Evolutionary conservation across 2,888 invertebrate species (phyloP), one percentile per base, ranked within the genome.

Genomic region (Apomyelois bistriatella): DNA sequence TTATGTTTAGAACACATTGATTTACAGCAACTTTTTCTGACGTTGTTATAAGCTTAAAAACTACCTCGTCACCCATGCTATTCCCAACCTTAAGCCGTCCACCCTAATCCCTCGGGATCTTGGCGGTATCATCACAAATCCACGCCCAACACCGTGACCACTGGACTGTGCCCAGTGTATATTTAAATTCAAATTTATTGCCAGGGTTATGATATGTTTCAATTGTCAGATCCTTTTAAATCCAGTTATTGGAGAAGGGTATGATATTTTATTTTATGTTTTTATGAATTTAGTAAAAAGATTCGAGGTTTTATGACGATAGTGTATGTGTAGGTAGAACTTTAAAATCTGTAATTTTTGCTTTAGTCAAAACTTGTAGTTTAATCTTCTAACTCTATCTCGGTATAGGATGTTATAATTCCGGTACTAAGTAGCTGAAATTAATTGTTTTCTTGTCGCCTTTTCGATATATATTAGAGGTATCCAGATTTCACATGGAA

Each of bases 221-320:
- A 89, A 88, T 88, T 84, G 85, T 81, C 81, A 77, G 74, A 68
- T 64, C 79, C 76, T 72, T 73, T 75, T 70, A 88, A 88, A 88
- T 88, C 85, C 77, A 69, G 76, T 85, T 85, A 85, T 74, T 68
- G 75, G 74, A 76, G 70, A 68, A 76, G 82, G 81, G 81, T 82
- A 32, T 3, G 48, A 48, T 40, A 38, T 40, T 49, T 22, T 7
- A 1, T 46, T 38, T 49, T 40, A 15, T 49, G 15, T n/a, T 12
- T 22, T 8, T 30, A 12, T n/a, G 2, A 9, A 12, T 43, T 13
- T 28, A 9, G 28, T 28, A 30, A 28, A 43, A 28, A 22, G 22
- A 22, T 22, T 22, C 5, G 22, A 22, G 2, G 22, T 22, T 22
- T 22, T 5, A 22, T 22, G 22, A 5, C 22, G 22, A 5, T 22